Base-by-base conservation (phyloP, 2,797 vertebrate genomes). In the Nannoperca obscura region DNA sequence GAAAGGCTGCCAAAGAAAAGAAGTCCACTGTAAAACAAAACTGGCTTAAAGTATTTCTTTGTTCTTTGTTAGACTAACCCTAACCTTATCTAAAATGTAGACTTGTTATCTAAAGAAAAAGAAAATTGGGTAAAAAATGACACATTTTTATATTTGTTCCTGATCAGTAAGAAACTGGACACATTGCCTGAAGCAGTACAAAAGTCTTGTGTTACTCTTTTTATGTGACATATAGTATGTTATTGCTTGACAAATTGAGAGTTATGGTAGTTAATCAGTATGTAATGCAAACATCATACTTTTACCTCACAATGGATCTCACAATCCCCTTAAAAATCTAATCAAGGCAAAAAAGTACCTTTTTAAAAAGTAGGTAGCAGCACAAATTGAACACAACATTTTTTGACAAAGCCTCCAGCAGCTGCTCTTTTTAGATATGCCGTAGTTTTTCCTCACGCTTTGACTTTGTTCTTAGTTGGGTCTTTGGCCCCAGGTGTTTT, bases 391-490 rank as follows among this genome's bases (percentile, higher is more conserved):
- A 32, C 11, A 63, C 1, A 22, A 11, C 13, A 3, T 53, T 54
- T 32, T 71, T 12, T 59, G 38, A 59, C 36, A 27, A 46, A 49
- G n/a, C 69, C 55, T 76, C 34, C 20, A 46, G 65, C 69, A 52
- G 60, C 74, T 78, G 44, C 13, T 71, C 36, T 70, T 69, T 57
- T 32, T 38, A 52, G 19, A 71, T 50, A 30, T 52, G 63, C 22
- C n/a, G 36, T 4, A n/a, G 34, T 74, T 62, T 67, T 36, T 67
- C 53, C 52, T 85, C 63, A 65, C 32, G 20, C 38, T 40, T 70
- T 76, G 22, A 60, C 42, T 76, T 61, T 67, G 38, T 42, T 78
- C 27, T 59, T 53, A 20, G 14, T 40, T 71, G 22, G 30, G 34
- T 74, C 49, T 69, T 57, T 67, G 44, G 7, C 52, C 44, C 47